Percentiles rank a stretch among this genome's conserved stretches.
Conservation (phyloP, 2,888 invertebrate genomes). For the Disparrhopalites patrizii region DNA sequence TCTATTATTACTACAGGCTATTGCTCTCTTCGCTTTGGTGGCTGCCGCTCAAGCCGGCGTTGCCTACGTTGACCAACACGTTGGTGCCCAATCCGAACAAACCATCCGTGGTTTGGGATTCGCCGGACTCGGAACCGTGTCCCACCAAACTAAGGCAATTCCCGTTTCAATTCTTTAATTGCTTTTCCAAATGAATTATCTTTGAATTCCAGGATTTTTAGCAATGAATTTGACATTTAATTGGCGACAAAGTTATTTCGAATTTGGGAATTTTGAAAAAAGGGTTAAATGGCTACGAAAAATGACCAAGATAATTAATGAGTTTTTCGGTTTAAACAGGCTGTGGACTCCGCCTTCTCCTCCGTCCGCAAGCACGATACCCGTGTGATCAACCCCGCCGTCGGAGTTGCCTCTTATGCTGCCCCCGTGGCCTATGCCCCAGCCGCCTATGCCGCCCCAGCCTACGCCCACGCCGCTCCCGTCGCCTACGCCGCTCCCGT, state of each 20-base stretch:
- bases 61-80: constrained; percentile 15
- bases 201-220: too few relatives aligned
- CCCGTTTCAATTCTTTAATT: too few relatives aligned
- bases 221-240: too few relatives aligned
- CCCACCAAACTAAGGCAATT: constrained; percentile 37
- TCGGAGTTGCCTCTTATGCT: not conserved
- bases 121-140: constrained; percentile 37
- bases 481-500: constrained; percentile 18
- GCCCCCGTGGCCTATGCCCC: constrained; percentile 16
- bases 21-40: constrained; percentile 31
- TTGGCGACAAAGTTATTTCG: too few relatives aligned
- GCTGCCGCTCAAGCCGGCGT: constrained; percentile 23
- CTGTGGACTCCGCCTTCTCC: constrained; percentile 39
- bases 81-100: constrained; percentile 38
- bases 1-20: constrained; percentile 13
- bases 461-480: constrained; percentile 28
- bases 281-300: too few relatives aligned
- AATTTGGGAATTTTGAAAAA: too few relatives aligned
- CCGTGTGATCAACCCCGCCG: constrained; percentile 36
- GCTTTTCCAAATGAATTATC: too few relatives aligned
- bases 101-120: constrained; percentile 41
- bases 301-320: too few relatives aligned
- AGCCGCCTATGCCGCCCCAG: not conserved
- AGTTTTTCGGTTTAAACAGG: too few relatives aligned
- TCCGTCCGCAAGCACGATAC: constrained; percentile 39